These are phyloP conservation scores for Drosophila sproati DNA, from an alignment of 1,140 invertebrate species.

Conservation along the genomic window DNA sequence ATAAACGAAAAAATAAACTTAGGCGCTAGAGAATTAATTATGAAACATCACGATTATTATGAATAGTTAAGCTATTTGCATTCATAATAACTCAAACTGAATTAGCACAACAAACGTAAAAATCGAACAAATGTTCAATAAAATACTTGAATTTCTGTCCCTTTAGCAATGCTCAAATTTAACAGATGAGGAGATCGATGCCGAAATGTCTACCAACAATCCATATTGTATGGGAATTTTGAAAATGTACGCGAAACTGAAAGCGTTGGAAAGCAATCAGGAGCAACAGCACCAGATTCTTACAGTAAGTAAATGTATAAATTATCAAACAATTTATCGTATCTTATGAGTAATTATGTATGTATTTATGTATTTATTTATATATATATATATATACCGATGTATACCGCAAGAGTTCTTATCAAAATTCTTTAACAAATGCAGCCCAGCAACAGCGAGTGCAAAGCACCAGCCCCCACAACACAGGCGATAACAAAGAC, in stretches of 20 bases:
- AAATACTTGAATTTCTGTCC: background rate
- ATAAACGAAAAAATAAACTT: too few species aligned
- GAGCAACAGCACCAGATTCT: background rate
- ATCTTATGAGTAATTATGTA: background rate
- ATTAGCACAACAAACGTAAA: too few species aligned
- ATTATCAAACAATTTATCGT: conserved; percentile 8
- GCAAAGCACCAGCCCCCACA: conserved; percentile 28
- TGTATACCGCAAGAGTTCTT: conserved; percentile 32
- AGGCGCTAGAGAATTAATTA: too few species aligned
- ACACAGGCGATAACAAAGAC: conserved; percentile 18
- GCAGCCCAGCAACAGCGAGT: conserved; percentile 49
- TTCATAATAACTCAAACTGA: too few species aligned
- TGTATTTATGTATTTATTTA: too few species aligned
- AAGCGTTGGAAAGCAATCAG: background rate
- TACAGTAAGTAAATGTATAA: conserved; percentile 45
- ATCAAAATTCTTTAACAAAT: conserved; percentile 46
- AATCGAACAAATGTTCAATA: too few species aligned
- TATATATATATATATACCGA: background rate
- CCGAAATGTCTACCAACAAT: conserved; percentile 33
- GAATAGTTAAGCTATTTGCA: too few species aligned
- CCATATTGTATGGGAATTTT: conserved; percentile 60
- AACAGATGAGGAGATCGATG: conserved; percentile 57
- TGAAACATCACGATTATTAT: too few species aligned
- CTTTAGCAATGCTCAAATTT: conserved; percentile 40
- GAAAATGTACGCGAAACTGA: conserved; percentile 23